These are phyloP conservation scores for Amazona guildingii DNA, from an alignment of 2,113 vertebrate genomes.

Conservation along the genomic window DNA sequence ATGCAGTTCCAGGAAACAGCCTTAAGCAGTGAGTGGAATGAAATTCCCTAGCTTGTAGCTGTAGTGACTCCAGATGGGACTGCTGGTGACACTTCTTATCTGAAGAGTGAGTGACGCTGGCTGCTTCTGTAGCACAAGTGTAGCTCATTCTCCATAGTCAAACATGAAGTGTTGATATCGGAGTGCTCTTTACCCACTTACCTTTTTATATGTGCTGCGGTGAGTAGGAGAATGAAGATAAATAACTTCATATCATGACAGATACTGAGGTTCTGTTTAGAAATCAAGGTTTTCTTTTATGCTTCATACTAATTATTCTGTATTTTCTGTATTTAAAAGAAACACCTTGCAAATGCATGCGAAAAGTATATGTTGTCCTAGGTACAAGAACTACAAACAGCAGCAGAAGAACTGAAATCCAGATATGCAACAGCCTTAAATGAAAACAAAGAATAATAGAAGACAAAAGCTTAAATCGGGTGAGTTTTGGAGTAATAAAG, in stretches of 20 bases:
- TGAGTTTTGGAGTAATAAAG: slow-evolving; percentile 40
- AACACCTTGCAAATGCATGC: background rate
- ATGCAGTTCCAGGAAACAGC: background rate
- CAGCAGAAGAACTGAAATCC: slow-evolving; percentile 72
- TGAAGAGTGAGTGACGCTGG: background rate
- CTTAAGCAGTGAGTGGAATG: background rate
- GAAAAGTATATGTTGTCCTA: slow-evolving; percentile 58
- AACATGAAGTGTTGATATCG: background rate
- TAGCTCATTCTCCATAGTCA: background rate
- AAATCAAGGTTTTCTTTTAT: background rate
- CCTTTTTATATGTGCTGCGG: background rate
- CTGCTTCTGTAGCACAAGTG: background rate
- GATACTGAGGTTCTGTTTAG: background rate
- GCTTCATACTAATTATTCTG: background rate
- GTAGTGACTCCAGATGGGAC: background rate
- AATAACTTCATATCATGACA: background rate
- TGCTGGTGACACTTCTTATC: background rate
- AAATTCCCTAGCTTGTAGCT: background rate
- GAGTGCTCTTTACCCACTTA: background rate
- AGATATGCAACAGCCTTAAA: slow-evolving; percentile 68
- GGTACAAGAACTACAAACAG: slow-evolving; percentile 77
- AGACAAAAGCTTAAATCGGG: slow-evolving; percentile 70
- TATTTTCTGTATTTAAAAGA: background rate
- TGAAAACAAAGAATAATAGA: slow-evolving; percentile 69
- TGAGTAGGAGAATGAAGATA: background rate